Percentiles rank a stretch among this genome's conserved stretches.
Conservation (phyloP, 1,140 invertebrate species). For the Atta texana region DNA sequence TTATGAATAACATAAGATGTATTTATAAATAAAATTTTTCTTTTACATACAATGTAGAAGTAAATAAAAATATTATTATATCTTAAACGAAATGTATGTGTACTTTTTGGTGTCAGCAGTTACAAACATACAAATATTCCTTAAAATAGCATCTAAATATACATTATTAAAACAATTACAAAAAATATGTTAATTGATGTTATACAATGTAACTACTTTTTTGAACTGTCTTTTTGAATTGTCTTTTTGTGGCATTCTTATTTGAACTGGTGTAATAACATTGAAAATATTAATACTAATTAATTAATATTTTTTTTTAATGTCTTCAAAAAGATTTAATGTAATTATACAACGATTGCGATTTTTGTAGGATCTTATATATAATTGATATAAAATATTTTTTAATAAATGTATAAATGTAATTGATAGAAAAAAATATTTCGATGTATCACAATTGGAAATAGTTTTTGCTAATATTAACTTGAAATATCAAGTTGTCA, state of each 20-base stretch:
- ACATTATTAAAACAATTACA: conserved; percentile 16
- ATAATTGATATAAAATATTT: conserved; percentile 19
- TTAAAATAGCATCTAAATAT: conserved; percentile 14
- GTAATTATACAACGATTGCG: conserved; percentile 1
- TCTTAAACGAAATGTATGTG: background rate
- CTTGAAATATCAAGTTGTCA: background rate
- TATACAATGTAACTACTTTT: conserved; percentile 20
- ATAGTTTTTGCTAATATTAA: conserved; percentile 9
- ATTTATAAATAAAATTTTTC: conserved; percentile 35
- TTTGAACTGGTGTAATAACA: conserved; percentile 23
- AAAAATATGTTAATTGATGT: background rate
- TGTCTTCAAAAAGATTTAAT: background rate
- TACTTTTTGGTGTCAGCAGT: conserved; percentile 36
- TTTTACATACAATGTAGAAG: conserved; percentile 32
- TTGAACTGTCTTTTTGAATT: background rate
- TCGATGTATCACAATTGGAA: conserved; percentile 39
- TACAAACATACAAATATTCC: conserved; percentile 25
- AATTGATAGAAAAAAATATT: conserved; percentile 8
- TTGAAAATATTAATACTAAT: conserved; percentile 10
- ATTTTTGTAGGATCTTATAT: background rate
- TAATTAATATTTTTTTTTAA: conserved; percentile 14
- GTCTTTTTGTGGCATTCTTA: background rate
- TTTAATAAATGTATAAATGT: conserved; percentile 33
- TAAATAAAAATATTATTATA: conserved; percentile 33
- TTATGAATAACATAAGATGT: conserved; percentile 7